Percentiles rank a stretch among this genome's conserved stretches.
Evolutionary conservation across 1,140 invertebrate genomes (phyloP).

Genomic region (Batillaria attramentaria): DNA sequence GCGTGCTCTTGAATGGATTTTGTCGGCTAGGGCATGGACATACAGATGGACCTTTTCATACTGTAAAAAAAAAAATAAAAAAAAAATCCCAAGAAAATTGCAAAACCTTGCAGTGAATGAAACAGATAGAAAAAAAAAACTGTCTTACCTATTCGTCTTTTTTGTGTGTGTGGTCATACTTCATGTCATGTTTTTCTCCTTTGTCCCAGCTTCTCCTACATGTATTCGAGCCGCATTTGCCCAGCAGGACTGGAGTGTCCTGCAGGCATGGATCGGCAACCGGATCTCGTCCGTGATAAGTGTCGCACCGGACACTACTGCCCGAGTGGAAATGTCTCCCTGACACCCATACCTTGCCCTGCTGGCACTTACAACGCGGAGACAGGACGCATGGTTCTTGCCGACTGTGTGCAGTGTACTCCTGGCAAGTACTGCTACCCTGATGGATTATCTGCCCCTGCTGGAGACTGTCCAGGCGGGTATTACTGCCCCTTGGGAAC

Average conservation of each 20-base stretch:
- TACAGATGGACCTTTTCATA: no score
- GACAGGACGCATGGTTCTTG: constrained; percentile 53
- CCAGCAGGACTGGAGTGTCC: constrained; percentile 68
- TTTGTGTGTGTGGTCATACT: background rate
- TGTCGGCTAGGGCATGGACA: no score
- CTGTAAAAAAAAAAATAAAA: no score
- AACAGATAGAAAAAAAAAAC: no score
- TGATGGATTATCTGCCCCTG: constrained; percentile 48
- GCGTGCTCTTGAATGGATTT: no score
- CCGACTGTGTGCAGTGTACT: constrained; percentile 65
- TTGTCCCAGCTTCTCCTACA: constrained; percentile 40
- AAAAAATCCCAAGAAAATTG: no score
- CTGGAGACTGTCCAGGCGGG: constrained; percentile 59
- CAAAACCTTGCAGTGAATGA: no score
- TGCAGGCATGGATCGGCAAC: constrained; percentile 60
- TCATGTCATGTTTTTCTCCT: background rate
- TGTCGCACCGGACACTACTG: constrained; percentile 67
- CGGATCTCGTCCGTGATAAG: constrained; percentile 58
- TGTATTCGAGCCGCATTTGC: constrained; percentile 57
- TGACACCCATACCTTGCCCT: constrained; percentile 65
- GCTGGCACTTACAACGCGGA: constrained; percentile 65
- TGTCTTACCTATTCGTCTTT: background rate
- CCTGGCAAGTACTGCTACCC: constrained; percentile 63
- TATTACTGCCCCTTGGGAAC: constrained; percentile 66
- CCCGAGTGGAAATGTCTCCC: constrained; percentile 62